These are phyloP conservation scores for Rotaria macrura DNA, from an alignment of 2,888 invertebrate species.

Conservation along the genomic window DNA sequence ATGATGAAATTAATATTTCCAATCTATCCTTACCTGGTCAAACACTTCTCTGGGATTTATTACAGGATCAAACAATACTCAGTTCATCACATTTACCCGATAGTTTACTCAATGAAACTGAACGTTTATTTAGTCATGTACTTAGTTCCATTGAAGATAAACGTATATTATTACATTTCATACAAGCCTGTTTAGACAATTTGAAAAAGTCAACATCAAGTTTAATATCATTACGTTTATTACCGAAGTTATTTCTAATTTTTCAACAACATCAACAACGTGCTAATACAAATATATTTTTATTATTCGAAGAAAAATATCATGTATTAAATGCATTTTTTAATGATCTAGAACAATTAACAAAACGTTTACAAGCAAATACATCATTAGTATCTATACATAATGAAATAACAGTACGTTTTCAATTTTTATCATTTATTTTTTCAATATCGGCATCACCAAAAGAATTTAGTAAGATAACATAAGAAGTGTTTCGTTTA, in stretches of 20 bases:
- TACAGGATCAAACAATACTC: constrained; percentile 61
- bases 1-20: constrained; percentile 44
- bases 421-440: constrained; percentile 80
- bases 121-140: background rate
- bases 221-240: constrained; percentile 71
- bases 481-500: background rate
- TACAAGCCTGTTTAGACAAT: constrained; percentile 82
- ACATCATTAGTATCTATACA: background rate
- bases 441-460: constrained; percentile 81
- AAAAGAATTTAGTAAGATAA: constrained; percentile 61
- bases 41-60: constrained; percentile 80
- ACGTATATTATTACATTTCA: constrained; percentile 78
- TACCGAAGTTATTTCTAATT: constrained; percentile 79
- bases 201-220: constrained; percentile 70
- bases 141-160: constrained; percentile 63
- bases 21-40: constrained; percentile 76
- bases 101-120: background rate
- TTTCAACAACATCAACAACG: constrained; percentile 53
- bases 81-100: constrained; percentile 35
- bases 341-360: constrained; percentile 15
- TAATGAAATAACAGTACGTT: constrained; percentile 70
- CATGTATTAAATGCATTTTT: constrained; percentile 24
- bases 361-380: background rate
- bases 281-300: constrained; percentile 1
- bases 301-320: constrained; percentile 24